Base-by-base conservation (phyloP, 1,140 invertebrate genomes). In the Atta cephalotes region DNA sequence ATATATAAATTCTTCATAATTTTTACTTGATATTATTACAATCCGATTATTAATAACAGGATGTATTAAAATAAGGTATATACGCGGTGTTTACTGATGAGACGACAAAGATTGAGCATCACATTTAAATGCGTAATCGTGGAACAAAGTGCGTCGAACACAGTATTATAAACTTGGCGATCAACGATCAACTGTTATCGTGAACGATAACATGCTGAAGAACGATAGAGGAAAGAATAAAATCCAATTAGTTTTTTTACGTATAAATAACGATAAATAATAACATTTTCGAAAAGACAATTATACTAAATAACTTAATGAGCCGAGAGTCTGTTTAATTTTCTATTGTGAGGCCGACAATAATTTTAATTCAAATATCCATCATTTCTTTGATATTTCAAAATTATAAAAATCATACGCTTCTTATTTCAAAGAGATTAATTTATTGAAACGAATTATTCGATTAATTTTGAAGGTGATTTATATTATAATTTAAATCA, bases 131-230 rank as follows among this genome's bases (percentile, higher is more conserved):
- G 31, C 21, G 35, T 45, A 58, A 70, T 70, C n/a, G 35, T 21
- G 4, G 49, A 1, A 2, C 78, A 81, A 81, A 81, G 78, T 81
- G 31, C 78, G 2, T 39, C 14, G 31, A 70, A 16, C 18, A 16
- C 0, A 25, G 9, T 25, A 18, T 35, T 45, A 70, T 28, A 35
- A 56, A 70, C 49, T 21, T 21, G 45, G 0, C 45, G 63, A 70
- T 70, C 49, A 70, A 70, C 14, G 4, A 70, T 68, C 49, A 14
- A 80, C 2, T n/a, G 63, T 16, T 80, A 80, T 81, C 78, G 49
- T 1, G 2, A 14, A 45, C 9, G 21, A 63, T 62, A 21, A 21
- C 9, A 21, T 9, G 16, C n/a, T 28, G 9, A 62, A 39, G 14
- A 4, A 45, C 0, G 2, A 39, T 6, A 39, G 39, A 1, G 39